These are phyloP conservation scores for Syngnathoides biaculeatus DNA, from an alignment of 2,113 vertebrate species.

Conservation along the genomic window DNA sequence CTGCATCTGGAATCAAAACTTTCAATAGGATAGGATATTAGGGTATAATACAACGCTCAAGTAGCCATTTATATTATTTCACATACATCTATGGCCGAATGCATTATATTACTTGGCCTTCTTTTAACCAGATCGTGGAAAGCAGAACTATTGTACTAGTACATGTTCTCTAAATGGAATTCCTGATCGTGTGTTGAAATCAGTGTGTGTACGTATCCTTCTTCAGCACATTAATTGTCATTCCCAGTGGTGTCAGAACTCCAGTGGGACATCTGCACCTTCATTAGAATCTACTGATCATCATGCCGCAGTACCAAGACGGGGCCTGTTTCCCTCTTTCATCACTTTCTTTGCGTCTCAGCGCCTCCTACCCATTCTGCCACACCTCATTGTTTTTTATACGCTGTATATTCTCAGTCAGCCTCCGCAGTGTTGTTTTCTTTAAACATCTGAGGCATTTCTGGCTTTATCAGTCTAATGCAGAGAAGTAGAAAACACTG, in stretches of 20 bases:
- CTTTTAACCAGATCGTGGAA: constrained; percentile 26
- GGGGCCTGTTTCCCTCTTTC: constrained; percentile 63
- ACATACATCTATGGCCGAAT: constrained; percentile 49
- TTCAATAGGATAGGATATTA: constrained; percentile 44
- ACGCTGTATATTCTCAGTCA: constrained; percentile 31
- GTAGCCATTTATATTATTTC: constrained; percentile 38
- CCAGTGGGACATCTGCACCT: constrained; percentile 66
- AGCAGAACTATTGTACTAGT: constrained; percentile 26
- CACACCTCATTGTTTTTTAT: constrained; percentile 26
- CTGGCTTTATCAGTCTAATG: constrained; percentile 29
- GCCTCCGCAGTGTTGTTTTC: constrained; percentile 32
- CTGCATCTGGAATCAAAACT: constrained; percentile 15
- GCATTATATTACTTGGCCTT: constrained; percentile 28
- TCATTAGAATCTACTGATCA: constrained; percentile 74
- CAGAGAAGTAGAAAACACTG: neutral
- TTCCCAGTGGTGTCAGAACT: constrained; percentile 62
- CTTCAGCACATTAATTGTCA: constrained; percentile 67
- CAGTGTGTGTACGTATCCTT: constrained; percentile 28
- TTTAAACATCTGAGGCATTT: constrained; percentile 35
- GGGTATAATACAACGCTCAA: constrained; percentile 33
- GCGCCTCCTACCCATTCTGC: constrained; percentile 26
- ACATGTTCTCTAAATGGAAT: constrained; percentile 41
- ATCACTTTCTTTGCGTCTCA: constrained; percentile 52
- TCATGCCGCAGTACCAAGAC: constrained; percentile 58
- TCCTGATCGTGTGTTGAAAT: constrained; percentile 21